A percentile compares a stretch with the other conserved stretches of the same genome.
phyloP scores from a whole-genome alignment of 2,888 invertebrate species.

The Ceraclea dissimilis region DNA sequence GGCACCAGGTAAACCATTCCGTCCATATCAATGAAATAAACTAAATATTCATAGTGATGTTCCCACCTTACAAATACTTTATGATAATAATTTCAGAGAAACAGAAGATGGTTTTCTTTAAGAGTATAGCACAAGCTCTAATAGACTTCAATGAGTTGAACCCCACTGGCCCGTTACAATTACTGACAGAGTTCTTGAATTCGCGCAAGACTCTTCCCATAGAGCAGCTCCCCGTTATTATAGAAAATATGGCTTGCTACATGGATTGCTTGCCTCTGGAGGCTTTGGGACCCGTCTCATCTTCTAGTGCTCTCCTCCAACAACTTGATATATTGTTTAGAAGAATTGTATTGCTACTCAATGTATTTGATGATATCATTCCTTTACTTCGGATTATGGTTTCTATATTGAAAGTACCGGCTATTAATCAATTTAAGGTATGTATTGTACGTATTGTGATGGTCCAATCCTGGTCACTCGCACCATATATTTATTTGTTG shows the following conservation, averaged over 20 bases:
- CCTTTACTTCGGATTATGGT: conserved; percentile 70
- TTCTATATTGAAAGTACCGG: conserved; percentile 75
- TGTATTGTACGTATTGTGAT: too few relatives aligned
- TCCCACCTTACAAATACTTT: background rate
- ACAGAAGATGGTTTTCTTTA: conserved; percentile 78
- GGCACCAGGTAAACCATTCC: conserved; percentile 59
- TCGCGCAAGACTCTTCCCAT: conserved; percentile 45
- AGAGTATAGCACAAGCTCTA: conserved; percentile 86
- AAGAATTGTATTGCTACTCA: conserved; percentile 61
- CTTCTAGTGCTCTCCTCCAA: conserved; percentile 67
- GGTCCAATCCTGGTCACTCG: too few relatives aligned
- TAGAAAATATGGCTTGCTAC: conserved; percentile 90
- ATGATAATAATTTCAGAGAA: conserved; percentile 44
- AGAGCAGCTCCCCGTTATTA: conserved; percentile 63
- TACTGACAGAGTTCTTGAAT: conserved; percentile 66
- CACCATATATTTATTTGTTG: too few relatives aligned
- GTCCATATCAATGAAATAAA: background rate
- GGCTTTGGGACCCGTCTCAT: conserved; percentile 59
- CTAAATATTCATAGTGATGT: background rate
- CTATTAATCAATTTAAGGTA: conserved; percentile 74
- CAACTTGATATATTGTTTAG: conserved; percentile 85
- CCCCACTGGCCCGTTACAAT: conserved; percentile 87
- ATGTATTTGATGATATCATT: conserved; percentile 61
- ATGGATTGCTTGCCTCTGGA: conserved; percentile 86
- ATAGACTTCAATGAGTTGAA: conserved; percentile 94